Evolutionary conservation across 2,113 vertebrate species (phyloP).

Genomic region (Carollia perspicillata): DNA sequence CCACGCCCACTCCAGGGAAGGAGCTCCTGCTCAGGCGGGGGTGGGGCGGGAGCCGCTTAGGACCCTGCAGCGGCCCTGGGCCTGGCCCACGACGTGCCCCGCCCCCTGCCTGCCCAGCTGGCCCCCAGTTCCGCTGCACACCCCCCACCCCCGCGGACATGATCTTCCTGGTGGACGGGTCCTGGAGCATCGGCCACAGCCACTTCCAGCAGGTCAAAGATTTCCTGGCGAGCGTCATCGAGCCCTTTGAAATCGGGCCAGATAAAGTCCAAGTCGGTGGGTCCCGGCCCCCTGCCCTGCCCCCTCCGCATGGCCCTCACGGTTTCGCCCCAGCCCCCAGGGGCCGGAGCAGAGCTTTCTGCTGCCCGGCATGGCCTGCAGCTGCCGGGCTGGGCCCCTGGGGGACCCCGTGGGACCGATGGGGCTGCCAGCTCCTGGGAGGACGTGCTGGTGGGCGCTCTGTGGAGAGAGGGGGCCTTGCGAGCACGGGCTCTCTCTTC

Average conservation of each 20-base stretch:
- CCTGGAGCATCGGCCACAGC: conserved; percentile 94
- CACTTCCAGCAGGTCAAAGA: conserved; percentile 93
- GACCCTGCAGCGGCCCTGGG: rapidly evolving
- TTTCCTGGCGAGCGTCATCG: conserved; percentile 90
- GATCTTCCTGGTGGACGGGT: conserved; percentile 92
- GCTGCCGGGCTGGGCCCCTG: neutral
- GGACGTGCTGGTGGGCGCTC: too few species aligned
- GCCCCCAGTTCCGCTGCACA: conserved; percentile 85
- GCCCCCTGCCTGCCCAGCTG: neutral
- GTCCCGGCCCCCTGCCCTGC: neutral
- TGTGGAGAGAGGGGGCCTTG: too few species aligned
- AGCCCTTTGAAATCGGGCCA: conserved; percentile 87
- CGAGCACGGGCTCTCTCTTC: too few species aligned
- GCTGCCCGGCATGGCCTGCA: neutral
- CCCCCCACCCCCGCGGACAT: conserved; percentile 82
- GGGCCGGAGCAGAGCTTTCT: too few species aligned
- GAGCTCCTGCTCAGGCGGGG: too few species aligned
- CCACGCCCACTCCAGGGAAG: neutral
- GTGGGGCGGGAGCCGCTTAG: too few species aligned
- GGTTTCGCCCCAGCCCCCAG: neutral
- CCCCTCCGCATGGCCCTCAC: rapidly evolving
- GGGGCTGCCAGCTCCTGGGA: too few species aligned
- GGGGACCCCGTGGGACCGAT: too few species aligned
- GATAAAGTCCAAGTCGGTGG: conserved; percentile 91
- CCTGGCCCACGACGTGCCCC: neutral